phyloP scores from a whole-genome alignment of 2,888 invertebrate genomes.

The Drosophila aldrichi region DNA sequence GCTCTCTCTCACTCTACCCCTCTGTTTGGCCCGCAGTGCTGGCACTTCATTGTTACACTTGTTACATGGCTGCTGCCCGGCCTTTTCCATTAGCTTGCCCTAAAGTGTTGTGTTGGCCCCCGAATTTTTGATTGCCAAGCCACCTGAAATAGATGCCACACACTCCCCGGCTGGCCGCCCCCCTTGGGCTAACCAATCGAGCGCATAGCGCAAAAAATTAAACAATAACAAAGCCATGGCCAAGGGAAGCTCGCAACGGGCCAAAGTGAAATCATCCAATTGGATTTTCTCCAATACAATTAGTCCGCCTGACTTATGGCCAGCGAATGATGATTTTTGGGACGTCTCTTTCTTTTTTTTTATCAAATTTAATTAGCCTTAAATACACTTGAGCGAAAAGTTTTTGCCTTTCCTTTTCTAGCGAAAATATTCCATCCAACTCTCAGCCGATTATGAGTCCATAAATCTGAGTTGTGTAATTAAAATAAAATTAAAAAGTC shows the following conservation, averaged over 20 bases:
- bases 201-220: constrained; percentile 71
- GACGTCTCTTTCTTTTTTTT: neutral
- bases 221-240: constrained; percentile 60
- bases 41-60: constrained; percentile 75
- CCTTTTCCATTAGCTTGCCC: constrained; percentile 27
- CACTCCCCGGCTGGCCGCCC: neutral
- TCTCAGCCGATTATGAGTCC: neutral
- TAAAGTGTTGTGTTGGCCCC: constrained; percentile 50
- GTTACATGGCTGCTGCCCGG: constrained; percentile 27
- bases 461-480: neutral
- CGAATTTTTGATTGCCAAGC: constrained; percentile 58
- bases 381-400: constrained; percentile 24
- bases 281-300: constrained; percentile 51
- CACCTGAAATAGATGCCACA: constrained; percentile 29
- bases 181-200: constrained; percentile 46
- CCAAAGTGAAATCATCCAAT: neutral
- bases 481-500: neutral
- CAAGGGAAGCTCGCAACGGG: too few relatives aligned
- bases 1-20: neutral
- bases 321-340: neutral
- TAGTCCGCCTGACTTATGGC: constrained; percentile 60
- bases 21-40: constrained; percentile 30
- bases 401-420: neutral
- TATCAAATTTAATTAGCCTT: constrained; percentile 67
- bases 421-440: too few relatives aligned